Base-by-base conservation (phyloP, 2,797 vertebrate species). In the Catostomus latipinnis region DNA sequence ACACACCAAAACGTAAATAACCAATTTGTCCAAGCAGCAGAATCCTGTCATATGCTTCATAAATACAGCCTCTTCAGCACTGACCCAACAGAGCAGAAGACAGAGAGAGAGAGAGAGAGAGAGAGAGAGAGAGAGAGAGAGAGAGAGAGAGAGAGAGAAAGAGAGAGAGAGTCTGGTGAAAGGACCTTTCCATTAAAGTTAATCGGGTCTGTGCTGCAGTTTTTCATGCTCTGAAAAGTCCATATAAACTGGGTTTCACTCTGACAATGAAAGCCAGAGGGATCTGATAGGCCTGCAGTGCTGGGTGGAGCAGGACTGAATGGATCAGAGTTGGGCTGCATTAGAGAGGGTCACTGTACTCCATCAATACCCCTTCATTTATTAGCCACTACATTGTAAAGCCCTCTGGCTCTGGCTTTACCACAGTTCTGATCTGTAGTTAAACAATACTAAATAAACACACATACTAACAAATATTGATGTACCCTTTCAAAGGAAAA, bases 221-320 rank as follows among this genome's bases (percentile, higher is more conserved):
- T 73, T 62, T 62, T 82, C 81, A 82, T 78, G 71, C 70, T 82
- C 71, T 78, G 81, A 78, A 82, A 82, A 82, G 70, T 72, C 70
- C 52, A 56, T 82, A 67, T 73, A 80, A 78, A 78, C 75, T 62
- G 56, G 48, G 56, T 69, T 50, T 69, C 58, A 57, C 46, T 53
- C 13, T 50, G 54, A 82, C 78, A 80, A 80, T 73, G 67, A 58
- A 45, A 80, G 70, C 61, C 70, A 12, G 46, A 66, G 61, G 76
- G 52, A 71, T 79, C 69, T 18, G n/a, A 57, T 18, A 57, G 50
- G 76, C 68, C 68, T 48, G 14, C 58, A 78, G 68, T 12, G 6
- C 14, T 78, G 67, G 68, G 49, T 78, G 76, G 76, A 78, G 58
- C 58, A 71, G 70, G 61, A 67, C 52, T 50, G 70, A 79, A 79